Evolutionary conservation across 2,888 invertebrate species (phyloP), one percentile per base, ranked within the genome.

Genomic region (Steinernema carpocapsae): DNA sequence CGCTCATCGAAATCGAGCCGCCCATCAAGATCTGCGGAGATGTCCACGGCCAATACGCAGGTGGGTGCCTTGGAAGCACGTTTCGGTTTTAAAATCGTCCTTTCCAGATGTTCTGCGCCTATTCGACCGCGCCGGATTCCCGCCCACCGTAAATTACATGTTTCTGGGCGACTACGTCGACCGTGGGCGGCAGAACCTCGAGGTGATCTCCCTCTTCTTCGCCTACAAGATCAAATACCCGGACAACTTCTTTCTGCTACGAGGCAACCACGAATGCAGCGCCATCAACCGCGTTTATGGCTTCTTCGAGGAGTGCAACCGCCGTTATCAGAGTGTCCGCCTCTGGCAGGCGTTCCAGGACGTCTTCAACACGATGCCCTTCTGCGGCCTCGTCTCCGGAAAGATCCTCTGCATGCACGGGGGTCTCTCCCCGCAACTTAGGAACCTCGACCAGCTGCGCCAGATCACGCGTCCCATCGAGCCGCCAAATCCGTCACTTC

Each of bases 161-260:
- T 83, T 83, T 72, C 80, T 83, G 14, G 83, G 82, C 10, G 81
- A 83, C 71, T 82, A 83, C 70, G 82, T 83, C n/a, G n/a, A n/a
- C n/a, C n/a, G n/a, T n/a, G n/a, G n/a, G n/a, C n/a, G n/a, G n/a
- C n/a, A n/a, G n/a, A n/a, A n/a, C n/a, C n/a, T n/a, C n/a, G n/a
- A n/a, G n/a, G n/a, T n/a, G n/a, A n/a, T n/a, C n/a, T n/a, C n/a
- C n/a, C n/a, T n/a, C n/a, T n/a, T n/a, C n/a, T n/a, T n/a, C n/a
- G n/a, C n/a, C n/a, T n/a, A n/a, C n/a, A n/a, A n/a, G n/a, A n/a
- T n/a, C n/a, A n/a, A n/a, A n/a, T n/a, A n/a, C n/a, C n/a, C n/a
- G n/a, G n/a, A n/a, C n/a, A n/a, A n/a, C n/a, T n/a, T n/a, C n/a
- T n/a, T n/a, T n/a, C n/a, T n/a, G n/a, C n/a, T n/a, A n/a, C n/a